phyloP scores from a whole-genome alignment of 2,888 invertebrate species.

The Stenolophus ochropezus region DNA sequence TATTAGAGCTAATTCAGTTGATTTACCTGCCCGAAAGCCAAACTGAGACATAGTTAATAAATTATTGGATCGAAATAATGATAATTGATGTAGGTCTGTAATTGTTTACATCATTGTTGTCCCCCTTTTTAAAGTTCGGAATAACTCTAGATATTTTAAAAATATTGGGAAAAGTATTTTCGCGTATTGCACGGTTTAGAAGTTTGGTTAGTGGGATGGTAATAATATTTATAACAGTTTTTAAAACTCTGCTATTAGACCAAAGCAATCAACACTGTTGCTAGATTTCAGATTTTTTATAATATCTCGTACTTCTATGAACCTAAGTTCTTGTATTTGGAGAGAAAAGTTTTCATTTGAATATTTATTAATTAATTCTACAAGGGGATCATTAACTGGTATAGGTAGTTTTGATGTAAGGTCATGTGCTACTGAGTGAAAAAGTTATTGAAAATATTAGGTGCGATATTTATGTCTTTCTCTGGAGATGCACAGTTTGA shows the following conservation, averaged over 20 bases:
- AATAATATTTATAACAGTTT: constrained; percentile 17
- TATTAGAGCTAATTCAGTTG: background rate
- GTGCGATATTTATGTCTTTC: background rate
- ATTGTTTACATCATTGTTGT: constrained; percentile 13
- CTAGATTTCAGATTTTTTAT: background rate
- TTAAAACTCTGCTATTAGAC: constrained; percentile 11
- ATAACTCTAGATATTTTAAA: constrained; percentile 21
- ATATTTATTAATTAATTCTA: background rate
- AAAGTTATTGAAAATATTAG: constrained; percentile 20
- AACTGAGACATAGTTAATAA: background rate
- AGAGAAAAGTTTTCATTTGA: background rate
- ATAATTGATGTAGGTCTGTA: constrained; percentile 34
- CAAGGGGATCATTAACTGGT: background rate
- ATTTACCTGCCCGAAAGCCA: constrained; percentile 27
- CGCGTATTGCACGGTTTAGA: background rate
- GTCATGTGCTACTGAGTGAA: constrained; percentile 2
- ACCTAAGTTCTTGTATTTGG: constrained; percentile 1
- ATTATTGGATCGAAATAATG: too few relatives aligned
- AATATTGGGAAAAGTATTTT: constrained; percentile 1
- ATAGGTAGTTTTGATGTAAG: background rate
- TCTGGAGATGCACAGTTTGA: background rate
- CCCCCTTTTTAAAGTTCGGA: constrained; percentile 41
- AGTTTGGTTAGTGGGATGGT: constrained; percentile 18
- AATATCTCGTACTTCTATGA: constrained; percentile 27
- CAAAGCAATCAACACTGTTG: constrained; percentile 16